Percentiles rank a stretch among this genome's conserved stretches.
Conservation (phyloP, 2,888 invertebrate species). For the Micropterix aruncella region DNA sequence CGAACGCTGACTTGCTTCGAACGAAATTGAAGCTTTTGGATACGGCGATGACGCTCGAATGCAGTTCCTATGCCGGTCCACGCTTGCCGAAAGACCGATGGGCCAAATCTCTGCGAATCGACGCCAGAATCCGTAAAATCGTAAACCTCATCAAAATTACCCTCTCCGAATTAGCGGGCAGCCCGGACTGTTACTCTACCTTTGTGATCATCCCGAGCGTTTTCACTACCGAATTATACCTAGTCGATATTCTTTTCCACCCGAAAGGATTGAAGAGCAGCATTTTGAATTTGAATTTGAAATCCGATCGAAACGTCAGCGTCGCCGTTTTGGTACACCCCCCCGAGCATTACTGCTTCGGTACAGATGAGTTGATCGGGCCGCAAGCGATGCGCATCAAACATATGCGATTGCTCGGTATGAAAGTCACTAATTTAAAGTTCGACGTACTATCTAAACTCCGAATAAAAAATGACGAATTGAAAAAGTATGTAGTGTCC, state of each 20-base stretch:
- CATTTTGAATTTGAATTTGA: conserved; percentile 31
- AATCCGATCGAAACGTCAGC: conserved; percentile 27
- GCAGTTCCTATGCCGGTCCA: conserved; percentile 40
- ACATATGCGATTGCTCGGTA: conserved; percentile 46
- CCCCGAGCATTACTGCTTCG: conserved; percentile 50
- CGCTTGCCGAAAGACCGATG: conserved; percentile 38
- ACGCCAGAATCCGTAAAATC: conserved; percentile 36
- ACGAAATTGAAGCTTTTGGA: conserved; percentile 46
- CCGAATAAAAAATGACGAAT: conserved; percentile 29
- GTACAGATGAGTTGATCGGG: conserved; percentile 40
- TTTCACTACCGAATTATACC: conserved; percentile 40
- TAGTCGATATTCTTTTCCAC: conserved; percentile 45
- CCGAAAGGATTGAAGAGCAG: conserved; percentile 25
- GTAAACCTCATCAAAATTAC: conserved; percentile 28
- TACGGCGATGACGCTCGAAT: conserved; percentile 48
- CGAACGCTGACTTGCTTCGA: conserved; percentile 25
- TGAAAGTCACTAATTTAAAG: conserved; percentile 44
- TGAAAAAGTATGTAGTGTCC: conserved; percentile 36
- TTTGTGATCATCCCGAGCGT: conserved; percentile 38
- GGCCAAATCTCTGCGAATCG: conserved; percentile 34
- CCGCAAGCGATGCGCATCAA: conserved; percentile 46
- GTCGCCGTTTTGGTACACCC: conserved; percentile 45
- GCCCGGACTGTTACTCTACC: conserved; percentile 29
- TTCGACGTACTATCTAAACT: conserved; percentile 35
- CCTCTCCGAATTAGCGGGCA: conserved; percentile 30